Evolutionary conservation across 2,888 invertebrate species (phyloP).

Genomic region (Elegia similella): DNA sequence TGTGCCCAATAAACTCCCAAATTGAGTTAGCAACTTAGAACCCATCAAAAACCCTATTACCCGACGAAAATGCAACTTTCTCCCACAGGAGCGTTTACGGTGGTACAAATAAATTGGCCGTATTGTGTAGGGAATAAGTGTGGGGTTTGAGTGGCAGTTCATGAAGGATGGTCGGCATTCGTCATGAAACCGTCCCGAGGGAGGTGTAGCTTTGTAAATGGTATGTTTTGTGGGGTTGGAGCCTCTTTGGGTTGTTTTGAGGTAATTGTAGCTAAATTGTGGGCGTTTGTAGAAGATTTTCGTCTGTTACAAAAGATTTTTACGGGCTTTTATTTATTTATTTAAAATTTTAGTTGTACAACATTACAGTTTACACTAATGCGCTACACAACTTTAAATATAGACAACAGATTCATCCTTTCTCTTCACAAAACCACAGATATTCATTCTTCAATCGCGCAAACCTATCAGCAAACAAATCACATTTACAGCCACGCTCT

Average conservation of each 20-base stretch:
- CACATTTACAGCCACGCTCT: no score
- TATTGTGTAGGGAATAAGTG: slow-evolving; percentile 11
- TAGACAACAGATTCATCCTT: no score
- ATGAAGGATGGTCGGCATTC: slow-evolving; percentile 6
- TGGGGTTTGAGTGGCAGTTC: slow-evolving; percentile 7
- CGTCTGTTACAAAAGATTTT: not conserved
- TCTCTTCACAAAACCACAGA: no score
- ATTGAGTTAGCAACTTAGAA: slow-evolving; percentile 16
- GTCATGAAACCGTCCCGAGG: slow-evolving; percentile 15
- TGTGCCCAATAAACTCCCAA: slow-evolving; percentile 14
- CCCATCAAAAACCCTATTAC: slow-evolving; percentile 22
- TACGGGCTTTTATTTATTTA: no score
- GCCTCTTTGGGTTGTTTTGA: not conserved
- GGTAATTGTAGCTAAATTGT: not conserved
- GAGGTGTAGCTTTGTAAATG: slow-evolving; percentile 10
- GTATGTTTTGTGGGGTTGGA: not conserved
- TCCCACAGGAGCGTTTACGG: slow-evolving; percentile 19
- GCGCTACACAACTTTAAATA: no score
- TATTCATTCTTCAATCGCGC: no score
- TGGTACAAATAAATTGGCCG: slow-evolving; percentile 10
- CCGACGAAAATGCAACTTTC: slow-evolving; percentile 16
- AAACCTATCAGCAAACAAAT: no score
- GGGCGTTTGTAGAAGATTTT: not conserved
- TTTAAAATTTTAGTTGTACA: no score
- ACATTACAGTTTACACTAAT: no score